Percentiles rank a stretch among this genome's conserved stretches.
Evolutionary conservation across 1,140 invertebrate species (phyloP).

Genomic region (Popillia japonica): DNA sequence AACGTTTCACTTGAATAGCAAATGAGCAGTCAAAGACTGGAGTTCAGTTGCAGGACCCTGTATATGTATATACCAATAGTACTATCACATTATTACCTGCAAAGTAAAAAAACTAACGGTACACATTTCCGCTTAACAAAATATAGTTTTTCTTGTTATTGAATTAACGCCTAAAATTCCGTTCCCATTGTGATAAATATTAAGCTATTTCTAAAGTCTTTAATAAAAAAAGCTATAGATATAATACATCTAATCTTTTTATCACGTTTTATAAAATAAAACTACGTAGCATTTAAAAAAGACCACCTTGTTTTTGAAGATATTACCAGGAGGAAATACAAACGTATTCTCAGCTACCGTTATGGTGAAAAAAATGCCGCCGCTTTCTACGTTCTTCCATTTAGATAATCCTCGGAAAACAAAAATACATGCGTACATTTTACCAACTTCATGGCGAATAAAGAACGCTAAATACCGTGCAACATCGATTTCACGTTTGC

Average conservation of each 20-base stretch:
- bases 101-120: background rate
- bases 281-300: background rate
- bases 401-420: background rate
- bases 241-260: background rate
- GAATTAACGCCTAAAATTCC: background rate
- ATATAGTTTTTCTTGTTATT: background rate
- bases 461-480: background rate
- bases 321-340: background rate
- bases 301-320: background rate
- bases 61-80: too few relatives aligned
- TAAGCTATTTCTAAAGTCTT: background rate
- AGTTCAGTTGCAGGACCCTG: too few relatives aligned
- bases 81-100: background rate
- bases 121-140: background rate
- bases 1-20: too few relatives aligned
- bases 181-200: background rate
- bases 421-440: background rate
- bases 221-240: background rate
- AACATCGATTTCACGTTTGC: slow-evolving; percentile 15
- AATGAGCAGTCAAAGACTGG: too few relatives aligned
- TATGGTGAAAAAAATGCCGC: background rate
- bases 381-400: background rate
- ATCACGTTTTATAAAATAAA: slow-evolving; percentile 3
- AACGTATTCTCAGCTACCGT: background rate
- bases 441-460: background rate